Base-by-base conservation (phyloP, 2,797 vertebrate species). In the Rallus crepitans region DNA sequence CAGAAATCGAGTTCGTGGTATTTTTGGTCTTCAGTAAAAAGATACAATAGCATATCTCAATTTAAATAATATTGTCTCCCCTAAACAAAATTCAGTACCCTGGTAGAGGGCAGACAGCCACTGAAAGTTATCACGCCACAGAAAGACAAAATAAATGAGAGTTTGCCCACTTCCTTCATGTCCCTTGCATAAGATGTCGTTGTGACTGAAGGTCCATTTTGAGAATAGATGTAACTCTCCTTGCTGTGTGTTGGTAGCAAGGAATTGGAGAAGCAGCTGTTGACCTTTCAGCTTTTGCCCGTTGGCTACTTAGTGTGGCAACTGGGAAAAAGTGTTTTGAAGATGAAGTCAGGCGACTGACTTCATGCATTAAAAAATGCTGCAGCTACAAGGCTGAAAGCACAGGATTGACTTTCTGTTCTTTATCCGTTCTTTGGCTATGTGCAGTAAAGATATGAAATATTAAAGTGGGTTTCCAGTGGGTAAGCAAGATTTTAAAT, bases 401-500 rank as follows among this genome's bases (percentile, higher is more conserved):
- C 65, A 55, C 50, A 42, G 57, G 81, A 77, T 92, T 89, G 90
- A 56, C 91, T 93, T 96, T 71, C 60, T 12, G 12, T 35, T 94
- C 52, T 84, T 81, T 28, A 55, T 90, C 85, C 52, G 12, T 75
- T 88, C 75, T 84, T 93, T 75, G 68, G 64, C 57, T 35, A 33
- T 80, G 65, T 89, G 71, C 92, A 92, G 92, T 61, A 68, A 75
- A 90, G 87, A 70, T 72, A 93, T 83, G 89, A 95, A 96, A 94
- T 95, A 96, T 90, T 96, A 24, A 96, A 90, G 70, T 82, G 72
- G 63, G 66, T 94, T 96, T 97, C 78, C 64, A 90, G 90, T 52
- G 77, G 81, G 91, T 94, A 95, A 90, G 92, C 93, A 95, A 70
- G 81, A 95, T 93, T 95, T 92, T 92, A 85, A 90, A 90, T 89